Evolutionary conservation across 2,113 vertebrate species (phyloP).

Genomic region (Lamprotornis superbus): DNA sequence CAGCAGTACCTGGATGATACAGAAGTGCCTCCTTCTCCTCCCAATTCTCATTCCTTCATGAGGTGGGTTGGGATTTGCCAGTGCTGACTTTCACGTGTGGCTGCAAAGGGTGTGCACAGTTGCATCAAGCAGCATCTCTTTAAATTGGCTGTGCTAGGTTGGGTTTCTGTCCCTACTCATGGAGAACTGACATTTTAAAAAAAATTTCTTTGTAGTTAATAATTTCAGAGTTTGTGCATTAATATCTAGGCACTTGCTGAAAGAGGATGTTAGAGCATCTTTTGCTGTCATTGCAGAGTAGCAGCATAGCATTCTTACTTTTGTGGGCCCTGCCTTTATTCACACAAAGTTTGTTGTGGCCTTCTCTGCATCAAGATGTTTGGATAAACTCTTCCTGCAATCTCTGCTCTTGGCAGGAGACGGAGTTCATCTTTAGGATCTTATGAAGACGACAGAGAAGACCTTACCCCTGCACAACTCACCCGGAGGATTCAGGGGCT

Average conservation of each 20-base stretch:
- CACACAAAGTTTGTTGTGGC: neutral
- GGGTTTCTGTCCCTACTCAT: neutral
- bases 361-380: neutral
- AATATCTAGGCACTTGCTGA: neutral
- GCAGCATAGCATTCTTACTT: neutral
- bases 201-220: neutral
- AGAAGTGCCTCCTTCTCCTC: slow-evolving; percentile 97
- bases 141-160: rapidly evolving
- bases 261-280: neutral
- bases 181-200: neutral
- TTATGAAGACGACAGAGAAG: slow-evolving; percentile 87
- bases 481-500: slow-evolving; percentile 91
- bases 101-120: neutral
- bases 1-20: slow-evolving; percentile 95
- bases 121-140: neutral
- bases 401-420: slow-evolving; percentile 74
- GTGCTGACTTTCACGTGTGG: neutral
- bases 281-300: neutral
- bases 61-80: slow-evolving; percentile 75
- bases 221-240: neutral
- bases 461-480: slow-evolving; percentile 89
- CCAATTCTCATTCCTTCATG: slow-evolving; percentile 92
- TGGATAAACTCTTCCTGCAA: slow-evolving; percentile 7
- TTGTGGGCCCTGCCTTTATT: neutral
- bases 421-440: slow-evolving; percentile 92